Evolutionary conservation across 2,888 invertebrate species (phyloP), one percentile per base, ranked within the genome.

Genomic region (Meghimatium bilineatum): DNA sequence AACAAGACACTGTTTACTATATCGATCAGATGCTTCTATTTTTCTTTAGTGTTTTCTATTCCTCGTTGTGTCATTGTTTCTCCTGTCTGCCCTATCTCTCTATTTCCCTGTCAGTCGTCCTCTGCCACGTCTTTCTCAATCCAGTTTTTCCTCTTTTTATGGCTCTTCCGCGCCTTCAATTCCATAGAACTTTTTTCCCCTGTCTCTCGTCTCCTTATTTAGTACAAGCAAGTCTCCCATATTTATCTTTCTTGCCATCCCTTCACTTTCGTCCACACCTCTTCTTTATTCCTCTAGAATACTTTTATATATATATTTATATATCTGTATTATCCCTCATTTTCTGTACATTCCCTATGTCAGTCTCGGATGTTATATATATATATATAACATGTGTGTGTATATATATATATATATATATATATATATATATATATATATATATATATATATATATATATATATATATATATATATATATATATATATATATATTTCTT

Each of bases 11-110:
- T 44, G 5, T 12, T 44, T 44, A 8, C 44, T 44, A 5, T 12
- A 5, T 44, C 44, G 44, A 8, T 44, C 44, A 34, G 67, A 36
- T 49, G 36, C 56, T 44, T 77, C 56, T 83, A 38, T 83, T 78
- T 69, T 71, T 71, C 71, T 67, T 72, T 20, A 26, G 12, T 26
- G 17, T 36, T 56, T 5, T 69, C 17, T 80, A 75, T 66, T 52
- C 60, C 56, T 71, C 34, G 10, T 29, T 32, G 17, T 32, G 38
- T 32, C 38, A 36, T 34, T 69, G 71, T 26, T 23, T 63, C 75
- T 32, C 66, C 63, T 69, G 34, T 76, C 32, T 67, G 32, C 29
- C 38, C 38, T 69, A 36, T 69, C 63, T 69, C 60, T 69, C 69
- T 34, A 52, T 52, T n/a, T 49, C 77, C 52, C 76, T 67, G 66